Conservation (phyloP, 2,797 vertebrate genomes). For the Nothura maculosa region DNA sequence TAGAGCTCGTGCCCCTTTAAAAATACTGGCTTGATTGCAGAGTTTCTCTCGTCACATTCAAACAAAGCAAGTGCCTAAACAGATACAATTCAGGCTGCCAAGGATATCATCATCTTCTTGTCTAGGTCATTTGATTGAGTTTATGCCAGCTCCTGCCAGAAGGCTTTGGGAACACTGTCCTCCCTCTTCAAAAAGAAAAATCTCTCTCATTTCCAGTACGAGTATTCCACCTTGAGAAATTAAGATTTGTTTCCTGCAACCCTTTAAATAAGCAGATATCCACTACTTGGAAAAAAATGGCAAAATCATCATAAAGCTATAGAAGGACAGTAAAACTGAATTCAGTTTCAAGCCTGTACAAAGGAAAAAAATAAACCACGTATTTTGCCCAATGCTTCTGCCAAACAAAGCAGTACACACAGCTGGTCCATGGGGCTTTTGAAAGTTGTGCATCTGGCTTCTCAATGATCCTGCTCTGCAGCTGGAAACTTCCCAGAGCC, state of each 20-base stretch:
- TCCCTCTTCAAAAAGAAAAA: constrained; percentile 55
- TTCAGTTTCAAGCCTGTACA: neutral
- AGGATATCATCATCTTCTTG: constrained; percentile 59
- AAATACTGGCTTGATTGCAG: constrained; percentile 13
- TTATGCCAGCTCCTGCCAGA: constrained; percentile 55
- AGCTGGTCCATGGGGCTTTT: constrained; percentile 2
- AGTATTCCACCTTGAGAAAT: constrained; percentile 31
- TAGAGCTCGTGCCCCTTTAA: neutral
- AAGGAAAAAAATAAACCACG: neutral
- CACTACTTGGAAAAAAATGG: neutral
- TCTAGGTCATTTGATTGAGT: constrained; percentile 56
- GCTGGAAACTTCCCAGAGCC: constrained; percentile 10
- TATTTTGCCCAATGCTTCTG: neutral
- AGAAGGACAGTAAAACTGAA: neutral
- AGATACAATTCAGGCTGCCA: constrained; percentile 52
- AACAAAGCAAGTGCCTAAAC: constrained; percentile 37
- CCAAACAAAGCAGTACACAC: constrained; percentile 35
- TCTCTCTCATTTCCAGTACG: neutral
- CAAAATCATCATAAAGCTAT: neutral
- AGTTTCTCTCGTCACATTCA: constrained; percentile 32
- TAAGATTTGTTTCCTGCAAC: constrained; percentile 19
- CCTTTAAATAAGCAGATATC: constrained; percentile 10
- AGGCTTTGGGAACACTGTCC: constrained; percentile 48
- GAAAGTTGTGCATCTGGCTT: constrained; percentile 30
- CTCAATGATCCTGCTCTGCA: neutral